Conservation (phyloP, 2,888 invertebrate genomes). For the Epistrophe grossulariae region DNA sequence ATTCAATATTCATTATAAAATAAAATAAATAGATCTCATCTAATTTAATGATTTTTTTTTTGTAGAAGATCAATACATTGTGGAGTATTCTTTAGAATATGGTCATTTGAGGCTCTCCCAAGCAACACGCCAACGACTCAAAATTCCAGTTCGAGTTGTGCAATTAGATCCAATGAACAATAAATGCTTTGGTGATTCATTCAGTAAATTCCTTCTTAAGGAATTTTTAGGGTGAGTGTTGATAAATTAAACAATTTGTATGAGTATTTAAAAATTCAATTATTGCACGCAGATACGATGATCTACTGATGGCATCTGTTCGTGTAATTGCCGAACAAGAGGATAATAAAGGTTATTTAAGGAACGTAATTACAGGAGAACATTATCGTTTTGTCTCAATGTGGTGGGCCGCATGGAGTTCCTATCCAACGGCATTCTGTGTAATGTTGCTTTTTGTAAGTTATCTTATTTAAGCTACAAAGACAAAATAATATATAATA, state of each 20-base stretch:
- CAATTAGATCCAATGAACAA: conserved; percentile 94
- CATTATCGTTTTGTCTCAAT: conserved; percentile 99
- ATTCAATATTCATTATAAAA: neutral
- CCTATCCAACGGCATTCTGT: conserved; percentile 97
- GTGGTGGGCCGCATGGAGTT: conserved; percentile 97
- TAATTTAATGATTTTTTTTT: neutral
- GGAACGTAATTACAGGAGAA: conserved; percentile 98
- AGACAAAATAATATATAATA: neutral
- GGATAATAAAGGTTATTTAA: conserved; percentile 97
- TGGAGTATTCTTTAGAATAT: conserved; percentile 98
- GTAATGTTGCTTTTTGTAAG: conserved; percentile 99
- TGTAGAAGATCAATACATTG: conserved; percentile 96
- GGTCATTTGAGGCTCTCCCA: conserved; percentile 96
- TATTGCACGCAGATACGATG: conserved; percentile 89
- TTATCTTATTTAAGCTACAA: conserved; percentile 79
- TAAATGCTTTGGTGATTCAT: conserved; percentile 96
- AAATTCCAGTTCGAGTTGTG: conserved; percentile 95
- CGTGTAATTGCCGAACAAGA: conserved; percentile 97
- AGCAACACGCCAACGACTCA: conserved; percentile 92
- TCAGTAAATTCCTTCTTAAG: conserved; percentile 95
- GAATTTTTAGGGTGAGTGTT: conserved; percentile 91
- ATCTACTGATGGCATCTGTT: conserved; percentile 97
- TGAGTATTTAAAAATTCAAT: neutral
- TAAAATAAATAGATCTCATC: conserved; percentile 63
- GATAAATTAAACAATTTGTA: neutral